Percentiles rank a stretch among this genome's conserved stretches.
These are phyloP conservation scores for Dicranocentrus wangi DNA, from an alignment of 2,888 invertebrate species.

Conservation along the genomic window DNA sequence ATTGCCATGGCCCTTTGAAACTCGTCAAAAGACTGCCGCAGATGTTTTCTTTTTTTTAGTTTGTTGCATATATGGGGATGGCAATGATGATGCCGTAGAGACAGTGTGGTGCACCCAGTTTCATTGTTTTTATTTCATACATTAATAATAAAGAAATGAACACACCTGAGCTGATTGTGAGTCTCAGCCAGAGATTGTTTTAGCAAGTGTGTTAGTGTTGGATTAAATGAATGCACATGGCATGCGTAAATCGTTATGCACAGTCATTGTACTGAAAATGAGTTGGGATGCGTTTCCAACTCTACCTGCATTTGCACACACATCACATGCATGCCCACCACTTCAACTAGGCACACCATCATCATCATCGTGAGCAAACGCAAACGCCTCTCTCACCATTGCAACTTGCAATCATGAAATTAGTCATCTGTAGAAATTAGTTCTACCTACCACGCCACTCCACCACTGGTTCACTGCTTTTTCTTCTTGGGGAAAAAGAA, in stretches of 20 bases:
- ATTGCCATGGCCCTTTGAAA: too few species aligned
- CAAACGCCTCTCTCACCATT: background rate
- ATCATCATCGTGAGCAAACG: background rate
- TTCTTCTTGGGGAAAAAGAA: background rate
- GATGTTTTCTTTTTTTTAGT: too few species aligned
- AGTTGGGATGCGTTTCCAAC: constrained; percentile 25
- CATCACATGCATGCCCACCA: too few species aligned
- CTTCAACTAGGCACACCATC: too few species aligned
- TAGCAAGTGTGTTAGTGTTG: background rate
- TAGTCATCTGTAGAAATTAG: constrained; percentile 27
- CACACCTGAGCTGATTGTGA: too few species aligned
- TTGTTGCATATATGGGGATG: too few species aligned
- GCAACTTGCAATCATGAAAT: background rate
- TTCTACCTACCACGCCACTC: background rate
- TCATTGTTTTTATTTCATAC: too few species aligned
- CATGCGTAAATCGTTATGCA: constrained; percentile 16
- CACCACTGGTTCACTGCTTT: background rate
- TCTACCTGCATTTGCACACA: background rate
- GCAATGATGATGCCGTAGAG: too few species aligned
- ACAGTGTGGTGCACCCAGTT: too few species aligned
- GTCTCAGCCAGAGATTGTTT: too few species aligned
- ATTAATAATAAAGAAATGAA: too few species aligned
- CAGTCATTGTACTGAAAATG: constrained; percentile 26
- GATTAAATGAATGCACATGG: constrained; percentile 3
- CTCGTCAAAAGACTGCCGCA: too few species aligned